Evolutionary conservation across 2,888 invertebrate species (phyloP), one percentile per base, ranked within the genome.

Genomic region (Nyleta sp.): DNA sequence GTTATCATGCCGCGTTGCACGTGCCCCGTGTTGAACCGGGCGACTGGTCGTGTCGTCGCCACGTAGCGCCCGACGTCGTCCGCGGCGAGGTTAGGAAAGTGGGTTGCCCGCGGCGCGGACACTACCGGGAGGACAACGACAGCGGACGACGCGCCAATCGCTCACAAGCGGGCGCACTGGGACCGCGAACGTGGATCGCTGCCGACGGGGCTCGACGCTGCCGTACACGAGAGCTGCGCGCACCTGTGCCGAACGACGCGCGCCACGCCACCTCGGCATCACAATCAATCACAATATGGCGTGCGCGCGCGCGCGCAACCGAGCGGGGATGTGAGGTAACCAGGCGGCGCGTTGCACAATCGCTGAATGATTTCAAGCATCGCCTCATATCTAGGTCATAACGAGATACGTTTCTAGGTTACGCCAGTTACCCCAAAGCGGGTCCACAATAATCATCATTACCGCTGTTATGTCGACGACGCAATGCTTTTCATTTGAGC

Each of bases 351-450:
- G 87, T 90, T 91, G 89, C 91, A 90, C 91, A 91, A 91, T 90
- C 90, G 87, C 88, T 90, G 88, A 90, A 91, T 90, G 90, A 91
- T 91, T 91, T 91, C 90, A 91, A 91, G 90, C 90, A 90, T 90
- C 90, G 90, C 90, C 89, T 91, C 90, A 90, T 90, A 91, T 90
- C 90, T 91, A 85, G 90, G 90, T 90, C 90, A 90, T 88, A 90
- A 88, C 89, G 87, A 89, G 90, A 89, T 89, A 90, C 89, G 89
- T 90, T 90, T 91, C 90, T 91, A 89, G 90, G 90, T 91, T 91
- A 91, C 88, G 87, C 88, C 89, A 87, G 88, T 88, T 89, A 87
- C 86, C 87, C 88, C 84, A 86, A 89, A 88, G 86, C 87, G 85
- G 86, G 83, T 83, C 84, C 86, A 83, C 84, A 84, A 86, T 85